Base-by-base conservation (phyloP, 2,113 vertebrate species). In the Chaetodon trifascialis region DNA sequence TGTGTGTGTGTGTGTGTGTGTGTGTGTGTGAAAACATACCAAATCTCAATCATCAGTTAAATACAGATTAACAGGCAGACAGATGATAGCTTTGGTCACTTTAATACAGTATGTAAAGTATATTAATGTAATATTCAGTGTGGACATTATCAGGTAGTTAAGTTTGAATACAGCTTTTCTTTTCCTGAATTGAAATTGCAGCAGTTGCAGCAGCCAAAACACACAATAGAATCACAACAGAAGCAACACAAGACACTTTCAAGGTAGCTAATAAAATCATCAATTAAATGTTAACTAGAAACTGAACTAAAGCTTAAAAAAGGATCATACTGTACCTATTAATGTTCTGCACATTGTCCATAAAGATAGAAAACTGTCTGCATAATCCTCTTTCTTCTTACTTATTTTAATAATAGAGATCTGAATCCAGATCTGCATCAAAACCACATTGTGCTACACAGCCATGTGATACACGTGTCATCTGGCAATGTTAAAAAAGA, bases 1-100 rank as follows among this genome's bases (percentile, higher is more conserved):
- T 49, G 55, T 15, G 36, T 73, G 52, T 38, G 56, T 30, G 52
- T 51, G 52, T 34, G 21, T 34, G 51, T 79, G 56, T 49, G 55
- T 15, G 36, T 73, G 52, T 38, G 56, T 30, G 52, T 51, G 52
- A 49, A 56, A 62, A 34, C 40, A 17, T 30, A 58, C 7, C 38
- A 46, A 5, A n/a, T 34, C 4, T 49, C 1, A 15, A 30, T 3
- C 52, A 8, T 52, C n/a, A 47, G 0, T 73, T 54, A 47, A 52
- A 67, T 16, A 14, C 19, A 64, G 34, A 58, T 34, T 17, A 44
- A 25, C 25, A 67, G 11, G 47, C 17, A 54, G 47, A 49, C 25
- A 54, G 66, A 10, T 23, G 14, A 40, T 58, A 49, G 14, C 4
- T 44, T 38, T 40, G 7, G 36, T 2, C 36, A 12, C 16, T 38